These are phyloP conservation scores for Antidorcas marsupialis DNA, from an alignment of 2,113 vertebrate genomes.

Conservation along the genomic window DNA sequence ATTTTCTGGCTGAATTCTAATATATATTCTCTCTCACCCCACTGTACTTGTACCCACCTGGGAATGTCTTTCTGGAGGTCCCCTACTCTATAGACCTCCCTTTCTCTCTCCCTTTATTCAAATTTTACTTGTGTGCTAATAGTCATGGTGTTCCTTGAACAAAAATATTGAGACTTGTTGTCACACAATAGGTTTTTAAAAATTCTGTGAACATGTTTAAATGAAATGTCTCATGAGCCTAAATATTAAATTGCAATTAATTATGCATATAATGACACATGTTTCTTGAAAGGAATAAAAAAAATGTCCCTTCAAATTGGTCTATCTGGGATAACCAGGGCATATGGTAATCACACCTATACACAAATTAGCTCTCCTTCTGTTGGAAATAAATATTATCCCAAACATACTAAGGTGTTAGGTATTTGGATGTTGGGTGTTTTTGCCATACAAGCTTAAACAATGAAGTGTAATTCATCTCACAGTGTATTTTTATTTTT, in stretches of 20 bases:
- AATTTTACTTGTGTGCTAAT: neutral
- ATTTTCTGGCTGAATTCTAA: neutral
- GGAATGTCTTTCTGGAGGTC: neutral
- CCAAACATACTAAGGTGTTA: neutral
- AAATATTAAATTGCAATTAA: neutral
- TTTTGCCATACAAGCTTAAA: neutral
- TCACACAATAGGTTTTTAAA: neutral
- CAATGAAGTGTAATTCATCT: neutral
- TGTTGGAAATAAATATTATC: neutral
- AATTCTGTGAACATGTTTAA: neutral
- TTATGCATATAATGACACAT: neutral
- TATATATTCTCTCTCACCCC: rapidly evolving
- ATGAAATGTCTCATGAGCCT: neutral
- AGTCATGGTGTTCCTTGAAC: neutral
- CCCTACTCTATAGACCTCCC: neutral
- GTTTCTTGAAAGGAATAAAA: neutral
- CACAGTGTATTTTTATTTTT: neutral
- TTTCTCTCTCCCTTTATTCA: neutral
- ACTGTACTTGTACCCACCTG: too few relatives aligned
- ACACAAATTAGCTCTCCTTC: neutral
- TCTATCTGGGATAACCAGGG: neutral
- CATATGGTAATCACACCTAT: neutral
- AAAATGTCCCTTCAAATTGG: neutral
- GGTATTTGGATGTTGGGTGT: neutral
- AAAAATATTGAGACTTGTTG: neutral